Base-by-base conservation (phyloP, 2,888 invertebrate species). In the Pogonocherus hispidulus region DNA sequence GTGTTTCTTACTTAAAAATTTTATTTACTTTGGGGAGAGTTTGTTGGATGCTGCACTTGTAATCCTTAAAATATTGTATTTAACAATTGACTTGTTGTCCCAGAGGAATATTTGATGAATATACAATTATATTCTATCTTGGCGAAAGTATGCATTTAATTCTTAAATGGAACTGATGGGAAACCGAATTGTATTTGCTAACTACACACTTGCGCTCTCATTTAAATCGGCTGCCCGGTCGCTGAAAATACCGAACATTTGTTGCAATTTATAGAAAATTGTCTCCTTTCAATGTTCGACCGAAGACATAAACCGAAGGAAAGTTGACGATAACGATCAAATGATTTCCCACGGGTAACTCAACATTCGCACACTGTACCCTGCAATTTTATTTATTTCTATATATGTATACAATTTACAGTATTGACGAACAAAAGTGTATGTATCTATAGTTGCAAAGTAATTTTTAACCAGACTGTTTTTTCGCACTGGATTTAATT, bases 281-380 rank as follows among this genome's bases (percentile, higher is more conserved):
- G 66, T 54, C 56, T 23, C 41, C 35, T 59, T 59, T 55, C 49
- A 46, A 66, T 56, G 51, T 62, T 44, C 32, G 59, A 19, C 57
- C 55, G 66, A 68, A 63, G 57, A 65, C 16, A 63, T 66, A 56
- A 64, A 72, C 56, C 66, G 52, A 70, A 59, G 56, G 46, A 54
- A 64, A 70, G 57, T 63, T 57, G 54, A 54, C 47, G 65, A 72
- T 76, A 74, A 75, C 75, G 74, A 75, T 65, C 55, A 44, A 63
- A 49, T 75, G 71, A 76, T 76, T 76, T 76, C 75, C 76, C 76
- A 47, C 18, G 75, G 65, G 76, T 72, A 59, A 47, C 32, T 59
- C 59, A 20, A 35, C 47, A 59, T 59, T 47, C 59, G 23, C 47
- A 27, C n/a, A 27, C 19, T 47, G 32, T 27, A 44, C 32, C 23